Percentiles rank a stretch among this genome's conserved stretches.
These are phyloP conservation scores for Zaprionus davidi DNA, from an alignment of 1,140 invertebrate genomes.

Conservation along the genomic window DNA sequence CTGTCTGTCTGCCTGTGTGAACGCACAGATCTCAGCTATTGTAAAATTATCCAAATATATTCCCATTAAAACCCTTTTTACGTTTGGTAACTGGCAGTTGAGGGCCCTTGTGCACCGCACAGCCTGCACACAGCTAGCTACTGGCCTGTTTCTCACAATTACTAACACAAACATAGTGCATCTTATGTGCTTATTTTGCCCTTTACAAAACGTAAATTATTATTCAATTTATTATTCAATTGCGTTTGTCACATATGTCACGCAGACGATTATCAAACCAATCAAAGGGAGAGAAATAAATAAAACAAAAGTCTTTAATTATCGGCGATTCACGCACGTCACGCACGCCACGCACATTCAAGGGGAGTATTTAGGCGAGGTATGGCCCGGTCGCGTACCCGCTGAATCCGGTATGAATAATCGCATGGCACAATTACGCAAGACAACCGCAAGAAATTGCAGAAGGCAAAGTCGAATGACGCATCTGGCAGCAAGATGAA, in stretches of 20 bases:
- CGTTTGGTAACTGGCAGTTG: no score
- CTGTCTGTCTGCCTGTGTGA: no score
- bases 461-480: conserved; percentile 40
- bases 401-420: conserved; percentile 72
- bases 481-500: conserved; percentile 34
- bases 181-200: neutral
- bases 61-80: no score
- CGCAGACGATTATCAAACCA: conserved; percentile 12
- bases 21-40: no score
- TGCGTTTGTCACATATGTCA: conserved; percentile 3
- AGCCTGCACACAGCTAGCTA: no score
- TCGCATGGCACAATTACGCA: conserved; percentile 60
- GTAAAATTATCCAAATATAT: no score
- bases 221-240: conserved; percentile 21
- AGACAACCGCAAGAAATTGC: conserved; percentile 13
- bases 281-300: conserved; percentile 16
- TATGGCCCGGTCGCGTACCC: conserved; percentile 34
- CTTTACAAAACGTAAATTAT: neutral
- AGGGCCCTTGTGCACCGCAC: no score
- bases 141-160: no score
- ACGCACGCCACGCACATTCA: conserved; percentile 51
- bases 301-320: conserved; percentile 56
- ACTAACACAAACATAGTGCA: neutral
- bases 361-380: conserved; percentile 17
- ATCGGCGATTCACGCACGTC: conserved; percentile 63